Conservation (phyloP, 2,113 vertebrate species). For the Neolamprologus sp. region DNA sequence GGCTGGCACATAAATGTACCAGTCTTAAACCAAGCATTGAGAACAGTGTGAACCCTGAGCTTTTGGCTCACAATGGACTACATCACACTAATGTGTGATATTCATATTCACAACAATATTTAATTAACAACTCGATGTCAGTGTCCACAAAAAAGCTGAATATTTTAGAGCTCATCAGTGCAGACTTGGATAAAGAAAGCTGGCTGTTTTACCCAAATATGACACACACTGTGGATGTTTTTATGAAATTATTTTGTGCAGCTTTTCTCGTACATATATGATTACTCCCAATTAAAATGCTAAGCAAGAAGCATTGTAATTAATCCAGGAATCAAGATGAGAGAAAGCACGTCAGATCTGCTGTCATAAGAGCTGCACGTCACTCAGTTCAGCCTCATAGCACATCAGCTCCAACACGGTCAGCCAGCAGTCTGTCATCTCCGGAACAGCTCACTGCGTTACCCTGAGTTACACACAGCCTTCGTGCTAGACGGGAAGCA, state of each 20-base stretch:
- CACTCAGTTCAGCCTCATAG: neutral
- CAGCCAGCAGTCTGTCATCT: neutral
- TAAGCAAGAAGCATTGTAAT: slow-evolving; percentile 14
- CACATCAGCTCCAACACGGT: neutral
- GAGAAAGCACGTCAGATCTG: neutral
- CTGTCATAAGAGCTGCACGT: slow-evolving; percentile 22
- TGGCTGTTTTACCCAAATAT: neutral
- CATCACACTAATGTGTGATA: neutral
- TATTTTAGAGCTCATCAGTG: neutral
- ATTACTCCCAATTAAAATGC: neutral
- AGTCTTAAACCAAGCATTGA: neutral
- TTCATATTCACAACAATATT: neutral
- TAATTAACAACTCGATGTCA: neutral
- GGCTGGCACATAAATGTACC: neutral
- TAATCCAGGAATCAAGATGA: neutral
- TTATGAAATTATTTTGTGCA: neutral
- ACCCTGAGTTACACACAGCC: neutral
- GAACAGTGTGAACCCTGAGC: neutral
- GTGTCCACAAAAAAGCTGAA: neutral
- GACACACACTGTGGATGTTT: neutral
- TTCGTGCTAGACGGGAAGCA: neutral
- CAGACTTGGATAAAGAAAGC: neutral
- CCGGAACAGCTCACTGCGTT: neutral
- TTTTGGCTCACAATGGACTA: neutral
- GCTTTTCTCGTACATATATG: neutral